phyloP scores from a whole-genome alignment of 2,888 invertebrate species.

The Aproaerema taeniolella region DNA sequence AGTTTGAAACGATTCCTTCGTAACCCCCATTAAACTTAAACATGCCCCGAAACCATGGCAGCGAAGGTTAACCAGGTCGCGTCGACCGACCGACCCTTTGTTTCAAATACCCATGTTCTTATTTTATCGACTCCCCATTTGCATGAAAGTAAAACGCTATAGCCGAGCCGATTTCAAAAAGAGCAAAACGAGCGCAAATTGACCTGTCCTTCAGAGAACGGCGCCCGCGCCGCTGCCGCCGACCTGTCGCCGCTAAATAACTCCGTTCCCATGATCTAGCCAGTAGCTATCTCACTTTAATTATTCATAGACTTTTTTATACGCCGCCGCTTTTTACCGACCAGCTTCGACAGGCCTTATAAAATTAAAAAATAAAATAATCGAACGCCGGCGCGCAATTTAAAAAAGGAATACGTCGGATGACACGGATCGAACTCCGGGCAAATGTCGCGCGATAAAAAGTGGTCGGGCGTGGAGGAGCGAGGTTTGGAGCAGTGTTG shows the following conservation, averaged over 20 bases:
- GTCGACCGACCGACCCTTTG: constrained; percentile 43
- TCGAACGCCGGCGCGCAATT: constrained; percentile 64
- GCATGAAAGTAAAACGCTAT: constrained; percentile 47
- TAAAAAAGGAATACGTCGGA: constrained; percentile 76
- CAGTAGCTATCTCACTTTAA: constrained; percentile 75
- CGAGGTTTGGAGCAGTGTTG: constrained; percentile 16
- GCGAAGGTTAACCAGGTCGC: constrained; percentile 49
- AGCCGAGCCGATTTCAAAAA: constrained; percentile 44
- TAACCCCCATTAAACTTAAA: constrained; percentile 73
- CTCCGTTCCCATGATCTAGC: constrained; percentile 76
- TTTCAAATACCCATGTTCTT: constrained; percentile 42
- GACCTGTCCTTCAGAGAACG: constrained; percentile 71
- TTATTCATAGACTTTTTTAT: constrained; percentile 77
- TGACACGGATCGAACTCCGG: constrained; percentile 78
- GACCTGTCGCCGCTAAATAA: constrained; percentile 70
- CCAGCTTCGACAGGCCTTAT: constrained; percentile 61
- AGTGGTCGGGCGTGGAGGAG: constrained; percentile 61
- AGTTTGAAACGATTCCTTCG: constrained; percentile 56
- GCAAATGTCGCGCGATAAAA: constrained; percentile 77
- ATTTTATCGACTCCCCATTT: constrained; percentile 45
- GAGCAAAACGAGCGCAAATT: constrained; percentile 67
- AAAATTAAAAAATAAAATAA: constrained; percentile 73
- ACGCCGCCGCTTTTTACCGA: constrained; percentile 70
- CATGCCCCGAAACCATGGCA: constrained; percentile 65
- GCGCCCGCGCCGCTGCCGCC: constrained; percentile 47